A percentile compares a stretch with the other conserved stretches of the same genome.
Conservation (phyloP, 1,140 invertebrate species). For the Planococcus citri region DNA sequence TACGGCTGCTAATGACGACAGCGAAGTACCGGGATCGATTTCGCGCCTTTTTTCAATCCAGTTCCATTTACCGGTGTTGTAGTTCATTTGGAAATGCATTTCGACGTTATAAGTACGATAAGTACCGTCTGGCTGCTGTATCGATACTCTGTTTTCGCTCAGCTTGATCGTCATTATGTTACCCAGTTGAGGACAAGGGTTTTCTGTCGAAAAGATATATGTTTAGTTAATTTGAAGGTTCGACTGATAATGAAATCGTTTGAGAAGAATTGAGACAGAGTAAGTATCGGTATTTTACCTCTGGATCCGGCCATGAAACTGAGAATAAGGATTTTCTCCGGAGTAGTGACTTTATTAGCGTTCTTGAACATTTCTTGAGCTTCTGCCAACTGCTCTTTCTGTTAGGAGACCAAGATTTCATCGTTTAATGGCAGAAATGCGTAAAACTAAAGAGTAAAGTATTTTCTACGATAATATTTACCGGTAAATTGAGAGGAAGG, state of each 20-base stretch:
- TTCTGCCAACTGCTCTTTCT: constrained; percentile 91
- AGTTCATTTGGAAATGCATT: constrained; percentile 95
- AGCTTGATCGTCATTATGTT: constrained; percentile 87
- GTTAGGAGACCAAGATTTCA: constrained; percentile 29
- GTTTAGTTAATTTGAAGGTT: no score
- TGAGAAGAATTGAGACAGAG: neutral
- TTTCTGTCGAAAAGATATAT: constrained; percentile 48
- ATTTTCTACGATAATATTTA: neutral
- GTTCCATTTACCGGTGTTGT: constrained; percentile 87
- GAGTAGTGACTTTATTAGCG: constrained; percentile 86
- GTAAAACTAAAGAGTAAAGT: neutral
- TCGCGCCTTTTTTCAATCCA: constrained; percentile 66
- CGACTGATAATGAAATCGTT: neutral
- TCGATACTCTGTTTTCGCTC: constrained; percentile 73
- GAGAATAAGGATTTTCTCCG: constrained; percentile 91
- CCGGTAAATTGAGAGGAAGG: neutral
- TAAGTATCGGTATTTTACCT: constrained; percentile 41
- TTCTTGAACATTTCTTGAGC: constrained; percentile 95
- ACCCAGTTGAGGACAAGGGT: constrained; percentile 85
- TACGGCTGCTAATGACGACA: constrained; percentile 19
- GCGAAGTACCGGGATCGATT: constrained; percentile 14
- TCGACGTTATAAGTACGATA: constrained; percentile 63
- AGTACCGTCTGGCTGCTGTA: constrained; percentile 58
- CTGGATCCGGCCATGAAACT: constrained; percentile 95
- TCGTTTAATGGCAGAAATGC: neutral